These are phyloP conservation scores for Tyrannus savana DNA, from an alignment of 2,113 vertebrate genomes.

Conservation along the genomic window DNA sequence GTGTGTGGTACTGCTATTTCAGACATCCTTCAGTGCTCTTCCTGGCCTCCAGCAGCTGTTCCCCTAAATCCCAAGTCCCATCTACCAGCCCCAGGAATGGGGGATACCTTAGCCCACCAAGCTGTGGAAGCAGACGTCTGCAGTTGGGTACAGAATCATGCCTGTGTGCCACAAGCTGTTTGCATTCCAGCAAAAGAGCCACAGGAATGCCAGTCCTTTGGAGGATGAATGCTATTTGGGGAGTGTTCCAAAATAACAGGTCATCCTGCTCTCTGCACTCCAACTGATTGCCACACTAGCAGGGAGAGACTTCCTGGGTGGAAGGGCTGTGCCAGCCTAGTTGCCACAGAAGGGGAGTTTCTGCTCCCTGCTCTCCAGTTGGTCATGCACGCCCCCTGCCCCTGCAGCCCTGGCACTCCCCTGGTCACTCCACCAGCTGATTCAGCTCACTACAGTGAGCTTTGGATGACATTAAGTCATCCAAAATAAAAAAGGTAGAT, in stretches of 20 bases:
- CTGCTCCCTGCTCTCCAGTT: neutral
- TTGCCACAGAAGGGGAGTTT: slow-evolving; percentile 13
- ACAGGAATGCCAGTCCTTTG: neutral
- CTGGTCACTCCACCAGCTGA: neutral
- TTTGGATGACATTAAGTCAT: neutral
- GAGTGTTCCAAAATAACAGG: slow-evolving; percentile 8
- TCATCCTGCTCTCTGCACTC: neutral
- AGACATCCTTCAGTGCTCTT: neutral
- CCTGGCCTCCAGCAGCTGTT: neutral
- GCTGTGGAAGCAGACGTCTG: neutral
- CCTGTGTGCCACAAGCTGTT: neutral
- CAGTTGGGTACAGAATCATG: neutral
- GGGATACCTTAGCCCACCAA: neutral
- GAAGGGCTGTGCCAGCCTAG: neutral
- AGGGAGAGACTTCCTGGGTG: neutral
- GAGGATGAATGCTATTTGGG: neutral
- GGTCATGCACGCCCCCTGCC: neutral
- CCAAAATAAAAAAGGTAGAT: neutral
- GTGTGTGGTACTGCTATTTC: neutral
- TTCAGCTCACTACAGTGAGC: neutral
- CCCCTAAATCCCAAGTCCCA: neutral
- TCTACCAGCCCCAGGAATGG: neutral
- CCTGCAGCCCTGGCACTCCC: neutral
- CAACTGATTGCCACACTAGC: neutral
- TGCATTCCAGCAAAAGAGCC: neutral